Percentiles rank a stretch among this genome's conserved stretches.
These are phyloP conservation scores for Euphydryas editha DNA, from an alignment of 2,888 invertebrate species.

Conservation along the genomic window DNA sequence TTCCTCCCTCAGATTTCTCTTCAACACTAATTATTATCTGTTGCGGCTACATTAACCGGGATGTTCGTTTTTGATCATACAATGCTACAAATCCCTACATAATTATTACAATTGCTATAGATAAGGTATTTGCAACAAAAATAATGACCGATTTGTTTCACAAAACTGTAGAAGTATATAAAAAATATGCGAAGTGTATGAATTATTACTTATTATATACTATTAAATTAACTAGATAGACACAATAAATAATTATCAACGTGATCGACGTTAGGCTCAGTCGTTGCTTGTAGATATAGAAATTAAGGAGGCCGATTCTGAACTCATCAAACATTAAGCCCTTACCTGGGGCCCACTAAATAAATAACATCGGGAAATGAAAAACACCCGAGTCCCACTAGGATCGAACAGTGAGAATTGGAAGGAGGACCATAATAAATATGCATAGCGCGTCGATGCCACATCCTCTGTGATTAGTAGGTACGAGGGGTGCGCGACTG, in stretches of 20 bases:
- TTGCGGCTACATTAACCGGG: slow-evolving; percentile 67
- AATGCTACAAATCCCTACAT: slow-evolving; percentile 59
- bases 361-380: slow-evolving; percentile 79
- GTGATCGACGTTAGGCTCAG: slow-evolving; percentile 63
- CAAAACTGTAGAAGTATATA: not conserved
- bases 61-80: slow-evolving; percentile 55
- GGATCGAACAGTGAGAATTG: slow-evolving; percentile 75
- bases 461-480: slow-evolving; percentile 82
- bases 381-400: slow-evolving; percentile 72
- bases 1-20: slow-evolving; percentile 41
- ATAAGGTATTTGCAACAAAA: not conserved
- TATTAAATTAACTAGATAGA: slow-evolving; percentile 32
- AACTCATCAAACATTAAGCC: slow-evolving; percentile 80
- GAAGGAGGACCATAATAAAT: slow-evolving; percentile 77
- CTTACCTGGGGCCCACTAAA: slow-evolving; percentile 72
- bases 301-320: slow-evolving; percentile 74
- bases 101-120: slow-evolving; percentile 54
- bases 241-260: slow-evolving; percentile 48
- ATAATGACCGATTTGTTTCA: not conserved
- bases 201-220: slow-evolving; percentile 19
- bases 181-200: too few relatives aligned
- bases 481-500: slow-evolving; percentile 55
- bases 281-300: slow-evolving; percentile 60
- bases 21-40: slow-evolving; percentile 64
- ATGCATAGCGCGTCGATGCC: slow-evolving; percentile 82